These are phyloP conservation scores for Callionymus lyra DNA, from an alignment of 2,113 vertebrate species.

Conservation along the genomic window DNA sequence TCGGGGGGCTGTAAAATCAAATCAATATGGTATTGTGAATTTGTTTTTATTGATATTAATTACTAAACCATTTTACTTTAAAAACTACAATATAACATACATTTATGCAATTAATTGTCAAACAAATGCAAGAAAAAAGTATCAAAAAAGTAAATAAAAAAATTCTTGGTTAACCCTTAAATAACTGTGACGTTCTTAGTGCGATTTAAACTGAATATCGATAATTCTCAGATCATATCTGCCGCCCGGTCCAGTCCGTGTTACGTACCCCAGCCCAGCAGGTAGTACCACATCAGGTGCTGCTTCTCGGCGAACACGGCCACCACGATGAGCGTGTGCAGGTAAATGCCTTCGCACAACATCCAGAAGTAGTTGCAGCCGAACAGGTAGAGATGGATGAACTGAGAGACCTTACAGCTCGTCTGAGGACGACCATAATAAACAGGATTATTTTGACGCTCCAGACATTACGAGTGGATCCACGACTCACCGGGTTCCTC, in stretches of 20 bases:
- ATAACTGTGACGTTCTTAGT: too few relatives aligned
- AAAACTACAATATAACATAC: too few relatives aligned
- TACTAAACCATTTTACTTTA: too few relatives aligned
- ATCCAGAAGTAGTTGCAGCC: slow-evolving; percentile 99
- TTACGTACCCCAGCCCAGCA: slow-evolving; percentile 91
- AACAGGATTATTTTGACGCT: background rate
- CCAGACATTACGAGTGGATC: too few relatives aligned
- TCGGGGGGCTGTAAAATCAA: too few relatives aligned
- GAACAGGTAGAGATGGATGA: slow-evolving; percentile 89
- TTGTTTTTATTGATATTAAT: too few relatives aligned
- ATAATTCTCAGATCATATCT: background rate
- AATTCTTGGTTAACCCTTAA: too few relatives aligned
- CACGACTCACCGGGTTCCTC: slow-evolving; percentile 79
- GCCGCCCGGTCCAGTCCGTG: background rate
- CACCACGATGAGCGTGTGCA: slow-evolving; percentile 96
- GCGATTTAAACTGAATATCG: too few relatives aligned
- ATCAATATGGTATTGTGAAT: too few relatives aligned
- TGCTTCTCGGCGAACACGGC: slow-evolving; percentile 97
- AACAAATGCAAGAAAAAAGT: too few relatives aligned
- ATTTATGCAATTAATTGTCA: too few relatives aligned
- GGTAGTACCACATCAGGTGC: slow-evolving; percentile 94
- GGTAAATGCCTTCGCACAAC: slow-evolving; percentile 95
- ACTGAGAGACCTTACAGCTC: slow-evolving; percentile 88
- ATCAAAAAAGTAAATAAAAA: too few relatives aligned
- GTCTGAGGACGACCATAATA: slow-evolving; percentile 58